Base-by-base conservation (phyloP, 2,888 invertebrate genomes). In the Spisula subtruncata region DNA sequence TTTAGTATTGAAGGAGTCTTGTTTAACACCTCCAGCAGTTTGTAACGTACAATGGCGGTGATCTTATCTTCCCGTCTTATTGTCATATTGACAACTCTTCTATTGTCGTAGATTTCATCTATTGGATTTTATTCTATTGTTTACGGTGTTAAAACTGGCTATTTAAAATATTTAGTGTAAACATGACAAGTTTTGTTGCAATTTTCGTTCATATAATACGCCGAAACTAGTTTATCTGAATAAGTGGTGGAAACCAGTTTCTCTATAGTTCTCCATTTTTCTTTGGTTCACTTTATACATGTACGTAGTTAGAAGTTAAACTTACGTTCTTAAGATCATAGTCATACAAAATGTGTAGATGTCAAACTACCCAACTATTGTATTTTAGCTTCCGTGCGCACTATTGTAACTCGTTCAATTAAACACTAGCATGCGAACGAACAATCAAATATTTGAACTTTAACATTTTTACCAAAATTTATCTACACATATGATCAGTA, bases 161-260 rank as follows among this genome's bases (percentile, higher is more conserved):
- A 66, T 66, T 66, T 66, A 66, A 51, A 66, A 66, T 66, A 66
- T 66, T 25, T 66, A 66, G 60, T 25, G 25, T 25, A 66, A 66
- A 66, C n/a, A 66, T 66, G 60, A 66, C 25, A 66, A 66, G 25
- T 66, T 66, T 25, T 66, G n/a, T 66, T n/a, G 60, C 60, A 60
- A 60, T 0, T 60, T 60, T 25, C 0, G 25, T 25, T 25, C 60
- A 0, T 51, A 66, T 5, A 66, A 66, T 25, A 66, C 60, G 10
- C 12, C 25, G 25, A 66, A 66, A 4, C 60, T 8, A 66, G 60
- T n/a, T n/a, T 25, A 66, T 66, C 0, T 25, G 20, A 10, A 66
- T n/a, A 66, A 2, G 25, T 25, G 10, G n/a, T 2, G 5, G 10
- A 25, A 66, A 25, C 20, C 12, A 66, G n/a, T 25, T 25, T 25